Conservation (phyloP, 2,113 vertebrate genomes). For the Cololabis saira region DNA sequence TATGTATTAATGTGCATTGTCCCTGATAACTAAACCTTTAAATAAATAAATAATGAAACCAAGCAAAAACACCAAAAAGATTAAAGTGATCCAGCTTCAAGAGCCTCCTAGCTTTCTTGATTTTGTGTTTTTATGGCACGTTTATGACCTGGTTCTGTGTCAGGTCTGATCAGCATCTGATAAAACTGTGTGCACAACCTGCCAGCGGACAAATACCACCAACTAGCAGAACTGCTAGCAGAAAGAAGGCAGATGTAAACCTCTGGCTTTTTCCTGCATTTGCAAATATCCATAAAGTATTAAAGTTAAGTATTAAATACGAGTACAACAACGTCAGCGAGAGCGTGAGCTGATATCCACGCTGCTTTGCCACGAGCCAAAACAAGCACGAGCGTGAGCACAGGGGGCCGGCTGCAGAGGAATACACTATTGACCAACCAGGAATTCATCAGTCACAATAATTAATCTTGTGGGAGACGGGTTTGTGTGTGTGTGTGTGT, state of each 20-base stretch:
- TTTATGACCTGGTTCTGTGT: neutral
- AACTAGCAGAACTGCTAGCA: no score
- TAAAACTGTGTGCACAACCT: neutral
- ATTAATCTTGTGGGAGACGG: constrained; percentile 64
- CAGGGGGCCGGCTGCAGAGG: constrained; percentile 32
- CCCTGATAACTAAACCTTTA: no score
- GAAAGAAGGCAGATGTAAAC: neutral
- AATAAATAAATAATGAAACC: neutral
- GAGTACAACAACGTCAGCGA: neutral
- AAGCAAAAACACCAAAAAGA: neutral
- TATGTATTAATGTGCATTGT: no score
- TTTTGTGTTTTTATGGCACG: neutral
- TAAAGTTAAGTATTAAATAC: neutral
- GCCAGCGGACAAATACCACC: neutral
- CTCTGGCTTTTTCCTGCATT: neutral
- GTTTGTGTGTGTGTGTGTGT: neutral
- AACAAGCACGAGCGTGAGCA: constrained; percentile 28
- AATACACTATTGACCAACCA: constrained; percentile 60
- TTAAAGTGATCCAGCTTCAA: neutral
- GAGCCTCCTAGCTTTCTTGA: neutral
- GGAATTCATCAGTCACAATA: constrained; percentile 60
- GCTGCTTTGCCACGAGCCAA: constrained; percentile 25
- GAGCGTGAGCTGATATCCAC: constrained; percentile 29
- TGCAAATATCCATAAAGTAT: neutral
- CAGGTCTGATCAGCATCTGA: neutral